These are phyloP conservation scores for Ophion slaviceki DNA, from an alignment of 2,888 invertebrate species.

Conservation along the genomic window DNA sequence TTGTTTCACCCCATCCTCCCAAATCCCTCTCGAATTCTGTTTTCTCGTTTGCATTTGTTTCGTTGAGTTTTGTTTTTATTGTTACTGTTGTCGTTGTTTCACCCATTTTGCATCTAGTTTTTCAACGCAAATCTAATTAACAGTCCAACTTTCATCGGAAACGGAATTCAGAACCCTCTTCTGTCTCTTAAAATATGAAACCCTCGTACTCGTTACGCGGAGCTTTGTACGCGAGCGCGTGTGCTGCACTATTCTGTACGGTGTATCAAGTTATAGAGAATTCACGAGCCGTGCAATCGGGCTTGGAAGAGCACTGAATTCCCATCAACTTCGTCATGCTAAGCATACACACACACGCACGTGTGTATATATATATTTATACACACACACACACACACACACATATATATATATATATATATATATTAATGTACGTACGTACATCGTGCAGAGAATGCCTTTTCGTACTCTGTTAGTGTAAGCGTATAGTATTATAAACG, in stretches of 20 bases:
- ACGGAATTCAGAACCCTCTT: neutral
- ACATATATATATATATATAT: too few relatives aligned
- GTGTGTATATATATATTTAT: too few relatives aligned
- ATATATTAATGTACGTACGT: neutral
- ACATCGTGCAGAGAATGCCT: slow-evolving; percentile 46
- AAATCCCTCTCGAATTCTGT: slow-evolving; percentile 6
- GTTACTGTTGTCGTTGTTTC: neutral
- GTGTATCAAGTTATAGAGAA: slow-evolving; percentile 56
- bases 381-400: too few relatives aligned
- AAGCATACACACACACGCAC: neutral
- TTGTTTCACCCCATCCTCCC: neutral
- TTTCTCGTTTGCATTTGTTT: neutral
- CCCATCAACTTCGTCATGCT: slow-evolving; percentile 42
- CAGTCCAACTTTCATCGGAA: slow-evolving; percentile 32
- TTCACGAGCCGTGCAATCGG: slow-evolving; percentile 56
- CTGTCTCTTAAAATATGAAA: slow-evolving; percentile 16
- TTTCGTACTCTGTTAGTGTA: slow-evolving; percentile 50
- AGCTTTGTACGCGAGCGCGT: slow-evolving; percentile 24
- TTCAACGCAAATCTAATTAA: slow-evolving; percentile 39
- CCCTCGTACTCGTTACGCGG: slow-evolving; percentile 34
- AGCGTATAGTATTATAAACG: slow-evolving; percentile 55
- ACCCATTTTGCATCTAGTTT: neutral
- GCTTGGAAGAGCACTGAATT: slow-evolving; percentile 51
- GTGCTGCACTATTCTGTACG: slow-evolving; percentile 21
- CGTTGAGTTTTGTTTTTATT: neutral